Conservation (phyloP, 2,888 invertebrate genomes). For the Erebia epiphron region DNA sequence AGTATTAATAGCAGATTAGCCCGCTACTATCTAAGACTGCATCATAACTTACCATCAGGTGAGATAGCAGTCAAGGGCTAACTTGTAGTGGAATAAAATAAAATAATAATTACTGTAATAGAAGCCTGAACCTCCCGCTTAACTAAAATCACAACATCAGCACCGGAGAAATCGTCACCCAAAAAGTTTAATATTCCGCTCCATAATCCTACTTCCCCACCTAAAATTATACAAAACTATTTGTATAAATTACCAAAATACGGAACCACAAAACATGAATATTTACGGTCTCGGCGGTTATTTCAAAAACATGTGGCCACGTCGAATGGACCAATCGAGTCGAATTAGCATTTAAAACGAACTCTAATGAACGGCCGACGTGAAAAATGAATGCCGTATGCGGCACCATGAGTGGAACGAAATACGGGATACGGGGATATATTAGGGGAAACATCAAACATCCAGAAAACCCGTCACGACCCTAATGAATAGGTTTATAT, state of each 20-base stretch:
- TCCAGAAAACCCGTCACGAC: background rate
- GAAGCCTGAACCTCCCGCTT: no score
- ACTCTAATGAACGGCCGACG: conserved; percentile 44
- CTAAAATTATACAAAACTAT: background rate
- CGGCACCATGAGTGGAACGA: conserved; percentile 5
- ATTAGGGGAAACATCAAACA: background rate
- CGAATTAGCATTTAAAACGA: conserved; percentile 50
- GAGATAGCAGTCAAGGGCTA: no score
- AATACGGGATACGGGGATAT: background rate
- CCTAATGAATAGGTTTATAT: background rate
- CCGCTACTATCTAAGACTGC: no score
- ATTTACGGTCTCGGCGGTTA: conserved; percentile 29
- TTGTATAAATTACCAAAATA: conserved; percentile 10
- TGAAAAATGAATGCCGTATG: conserved; percentile 40
- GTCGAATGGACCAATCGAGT: conserved; percentile 42
- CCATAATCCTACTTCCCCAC: background rate
- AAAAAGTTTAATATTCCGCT: background rate
- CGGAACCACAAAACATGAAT: conserved; percentile 30
- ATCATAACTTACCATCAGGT: no score
- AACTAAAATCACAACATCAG: no score
- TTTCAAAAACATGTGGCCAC: conserved; percentile 40
- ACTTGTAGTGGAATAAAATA: no score
- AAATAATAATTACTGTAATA: no score
- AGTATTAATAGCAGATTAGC: no score
- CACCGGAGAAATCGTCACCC: no score